Base-by-base conservation (phyloP, 2,113 vertebrate genomes). In the Petrocephalus zakoni region DNA sequence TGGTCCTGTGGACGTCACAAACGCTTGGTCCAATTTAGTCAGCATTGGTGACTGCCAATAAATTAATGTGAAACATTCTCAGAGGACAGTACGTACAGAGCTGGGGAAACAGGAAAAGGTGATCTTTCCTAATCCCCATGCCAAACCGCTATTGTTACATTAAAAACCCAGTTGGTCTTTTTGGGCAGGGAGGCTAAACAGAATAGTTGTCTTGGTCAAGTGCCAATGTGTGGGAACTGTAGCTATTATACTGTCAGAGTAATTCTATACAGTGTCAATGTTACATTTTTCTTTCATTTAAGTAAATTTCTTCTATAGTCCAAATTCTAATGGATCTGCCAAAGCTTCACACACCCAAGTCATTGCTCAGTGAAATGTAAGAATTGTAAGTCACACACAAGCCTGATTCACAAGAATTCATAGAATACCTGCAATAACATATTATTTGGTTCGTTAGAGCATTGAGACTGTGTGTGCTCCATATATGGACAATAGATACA, bases 211-310 rank as follows among this genome's bases (percentile, higher is more conserved):
- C 61, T 53, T 75, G 47, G 47, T 52, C 4, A 75, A 72, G 21
- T 37, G 52, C 29, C 25, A 75, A 29, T 87, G 10, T 87, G 64
- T 75, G 61, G 64, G 64, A 87, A 87, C 47, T 25, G 29, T 21
- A 78, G 47, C 25, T 19, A 87, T n/a, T 87, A 75, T n/a, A 85
- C 81, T 84, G 81, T 84, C 81, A 49, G 87, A 49, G 29, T n/a
- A n/a, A 75, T 53, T 87, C 37, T 61, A 25, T 25, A 64, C 11
- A n/a, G 52, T 72, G 22, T 87, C 22, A 85, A 68, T 72, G 42
- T 87, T 34, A 58, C 42, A 58, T 64, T 87, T 47, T 87, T 8
- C 56, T 64, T 49, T 49, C 56, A 87, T 61, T 29, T 25, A 19
- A 68, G 86, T 51, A 87, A 64, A 61, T 87, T 46, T 61, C 55